Evolutionary conservation across 37 sponge, comb jelly and placozoan genomes (phyloP), one percentile per base, ranked within the genome.

Genomic region (Dysidea cf. avara): DNA sequence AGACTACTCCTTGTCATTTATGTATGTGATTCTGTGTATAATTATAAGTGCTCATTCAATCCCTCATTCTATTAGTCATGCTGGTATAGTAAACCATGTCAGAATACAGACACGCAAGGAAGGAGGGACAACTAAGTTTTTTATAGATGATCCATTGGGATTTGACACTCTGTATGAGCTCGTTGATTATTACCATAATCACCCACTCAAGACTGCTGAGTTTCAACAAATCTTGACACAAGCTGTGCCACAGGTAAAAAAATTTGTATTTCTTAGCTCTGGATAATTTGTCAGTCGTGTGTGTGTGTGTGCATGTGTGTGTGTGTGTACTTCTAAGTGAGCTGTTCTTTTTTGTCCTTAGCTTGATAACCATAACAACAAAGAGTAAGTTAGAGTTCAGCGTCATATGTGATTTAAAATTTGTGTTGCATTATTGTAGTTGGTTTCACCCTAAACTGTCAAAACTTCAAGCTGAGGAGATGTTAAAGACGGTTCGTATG

Each of bases 151-250:
- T n/a, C 82, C 88, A 36, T 63, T 66, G 58, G 64, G 75, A 36
- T 98, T 98, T 53, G 96, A 98, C 47, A 80, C 86, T 53, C 76
- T 98, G 11, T 95, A 84, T 66, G 78, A 89, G 6, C 83, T 98
- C 35, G 85, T 95, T 25, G 75, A 74, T 13, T 61, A 94, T 73
- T 97, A 97, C 81, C 69, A 85, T 76, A 20, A 37, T 25, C 69
- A 79, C 71, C 96, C 96, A 18, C 82, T 95, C 22, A 83, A 83
- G 62, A 68, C 87, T 39, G 77, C 84, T 5, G 32, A 64, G 22
- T 95, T 95, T 77, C 92, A 95, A 72, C 92, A 90, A 79, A 81
- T 83, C 32, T 75, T 95, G 25, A 76, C 84, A 0, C 46, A 74
- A 2, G 78, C 96, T n/a, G 85, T 90, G 14, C 85, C 88, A 31